Evolutionary conservation across 1,140 invertebrate species (phyloP), one percentile per base, ranked within the genome.

Genomic region (Papilio xuthus): DNA sequence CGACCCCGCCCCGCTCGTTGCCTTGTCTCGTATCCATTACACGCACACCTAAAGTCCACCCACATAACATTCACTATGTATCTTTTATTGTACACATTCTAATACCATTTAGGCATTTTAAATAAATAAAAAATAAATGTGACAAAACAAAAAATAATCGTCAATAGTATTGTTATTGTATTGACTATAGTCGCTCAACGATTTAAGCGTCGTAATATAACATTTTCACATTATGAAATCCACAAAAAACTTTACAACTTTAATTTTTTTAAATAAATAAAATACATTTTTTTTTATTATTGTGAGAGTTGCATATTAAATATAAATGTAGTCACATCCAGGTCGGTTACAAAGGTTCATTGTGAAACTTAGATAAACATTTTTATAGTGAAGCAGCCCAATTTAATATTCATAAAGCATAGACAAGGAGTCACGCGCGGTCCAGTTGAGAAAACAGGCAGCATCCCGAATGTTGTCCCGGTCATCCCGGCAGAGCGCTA

Each of bases 361-460:
- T 53, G 50, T 53, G 18, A 1, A 20, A 9, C n/a, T 53, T 53
- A 53, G 50, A 15, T 26, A 79, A 75, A 79, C 56, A 79, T 79
- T 79, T 23, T 42, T 70, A 70, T 70, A 41, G 32, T 32, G 47
- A 82, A 86, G 78, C 8, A 85, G 74, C 80, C 83, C 80, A 88
- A 89, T 90, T 85, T 85, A 85, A 83, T 84, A 88, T 86, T 87
- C 84, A 85, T 83, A 63, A 9, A 80, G 81, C 82, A 81, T 80
- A 80, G 72, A 79, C 75, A 81, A 77, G 82, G 80, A 85, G 81
- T 88, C 85, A 88, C 84, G 84, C 81, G 77, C 80, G 81, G 89
- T 87, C 90, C 91, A 92, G 91, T 91, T 92, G 91, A 81, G 89
- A 90, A 84, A 92, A 92, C 89, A 88, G 67, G 47, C 90, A 92